Evolutionary conservation across 2,888 invertebrate genomes (phyloP).

Genomic region (Ametastegia equiseti): DNA sequence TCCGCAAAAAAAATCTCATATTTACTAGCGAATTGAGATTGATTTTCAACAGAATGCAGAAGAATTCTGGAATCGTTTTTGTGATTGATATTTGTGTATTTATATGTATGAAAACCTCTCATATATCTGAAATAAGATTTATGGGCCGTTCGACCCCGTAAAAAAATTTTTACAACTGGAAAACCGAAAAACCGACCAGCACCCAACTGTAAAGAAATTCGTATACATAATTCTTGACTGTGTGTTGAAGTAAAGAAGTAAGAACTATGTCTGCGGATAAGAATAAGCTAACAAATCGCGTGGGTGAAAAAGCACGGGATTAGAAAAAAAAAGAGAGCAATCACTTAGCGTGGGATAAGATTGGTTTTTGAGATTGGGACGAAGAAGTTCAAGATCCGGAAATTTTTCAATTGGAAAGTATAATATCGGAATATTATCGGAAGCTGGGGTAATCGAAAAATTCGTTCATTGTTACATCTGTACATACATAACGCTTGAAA

Average conservation of each 20-base stretch:
- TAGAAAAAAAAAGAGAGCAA: background rate
- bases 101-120: too few species aligned
- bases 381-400: background rate
- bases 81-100: background rate
- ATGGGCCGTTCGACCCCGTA: background rate
- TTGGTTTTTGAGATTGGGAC: background rate
- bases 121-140: background rate
- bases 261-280: background rate
- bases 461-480: background rate
- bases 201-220: background rate
- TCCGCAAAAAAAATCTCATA: too few species aligned
- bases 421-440: background rate
- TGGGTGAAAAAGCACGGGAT: background rate
- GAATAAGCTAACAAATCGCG: background rate
- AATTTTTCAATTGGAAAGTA: background rate
- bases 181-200: background rate
- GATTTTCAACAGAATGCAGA: too few species aligned
- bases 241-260: background rate
- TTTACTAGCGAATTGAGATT: too few species aligned
- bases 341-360: conserved; percentile 10
- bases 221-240: background rate
- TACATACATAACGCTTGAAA: background rate
- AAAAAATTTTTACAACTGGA: background rate
- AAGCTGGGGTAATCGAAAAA: background rate
- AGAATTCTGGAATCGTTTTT: background rate